Percentiles rank a stretch among this genome's conserved stretches.
These are phyloP conservation scores for Andrena dorsata DNA, from an alignment of 2,888 invertebrate species.

Conservation along the genomic window DNA sequence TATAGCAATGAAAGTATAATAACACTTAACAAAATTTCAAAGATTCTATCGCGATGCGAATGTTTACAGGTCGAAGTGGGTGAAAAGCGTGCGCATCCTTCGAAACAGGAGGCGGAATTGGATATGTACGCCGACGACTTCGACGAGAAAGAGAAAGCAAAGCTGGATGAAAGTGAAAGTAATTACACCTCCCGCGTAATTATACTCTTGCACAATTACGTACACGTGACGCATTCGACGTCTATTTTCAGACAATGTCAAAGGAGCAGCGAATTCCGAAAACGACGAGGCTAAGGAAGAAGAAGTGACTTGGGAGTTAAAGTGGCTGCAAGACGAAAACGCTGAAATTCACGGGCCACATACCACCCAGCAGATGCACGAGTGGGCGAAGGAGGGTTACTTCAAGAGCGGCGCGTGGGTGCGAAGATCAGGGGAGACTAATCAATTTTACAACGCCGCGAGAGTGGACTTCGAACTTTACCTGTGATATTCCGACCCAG, in stretches of 20 bases:
- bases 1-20: neutral
- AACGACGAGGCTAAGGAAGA: conserved; percentile 72
- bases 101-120: conserved; percentile 88
- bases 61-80: conserved; percentile 72
- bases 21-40: neutral
- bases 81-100: conserved; percentile 77
- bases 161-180: conserved; percentile 77
- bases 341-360: conserved; percentile 94
- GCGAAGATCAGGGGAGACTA: conserved; percentile 90
- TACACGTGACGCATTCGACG: neutral
- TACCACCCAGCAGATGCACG: conserved; percentile 94
- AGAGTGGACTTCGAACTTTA: conserved; percentile 98
- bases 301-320: conserved; percentile 94
- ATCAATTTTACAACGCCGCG: conserved; percentile 93
- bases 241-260: conserved; percentile 57
- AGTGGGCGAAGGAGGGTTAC: conserved; percentile 94
- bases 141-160: conserved; percentile 90
- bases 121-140: conserved; percentile 98
- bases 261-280: conserved; percentile 74
- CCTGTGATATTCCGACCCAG: conserved; percentile 86
- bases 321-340: conserved; percentile 92
- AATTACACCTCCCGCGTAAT: conserved; percentile 22
- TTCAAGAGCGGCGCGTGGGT: conserved; percentile 95
- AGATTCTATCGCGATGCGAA: neutral
- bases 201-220: neutral